Conservation (phyloP, 1,140 invertebrate species). For the Drosophila grimshawi region DNA sequence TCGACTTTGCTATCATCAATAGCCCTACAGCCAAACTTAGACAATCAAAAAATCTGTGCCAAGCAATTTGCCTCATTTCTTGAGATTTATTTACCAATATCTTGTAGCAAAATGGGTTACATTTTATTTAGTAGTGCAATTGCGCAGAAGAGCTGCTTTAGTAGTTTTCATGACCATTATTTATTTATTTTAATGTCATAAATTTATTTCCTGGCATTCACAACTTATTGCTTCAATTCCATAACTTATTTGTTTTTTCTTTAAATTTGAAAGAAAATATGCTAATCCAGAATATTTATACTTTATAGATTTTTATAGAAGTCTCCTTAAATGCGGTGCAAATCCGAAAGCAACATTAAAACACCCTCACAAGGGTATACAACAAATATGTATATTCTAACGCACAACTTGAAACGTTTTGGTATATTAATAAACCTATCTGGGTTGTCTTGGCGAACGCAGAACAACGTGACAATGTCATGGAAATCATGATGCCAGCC, state of each 20-base stretch:
- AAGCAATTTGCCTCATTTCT: background rate
- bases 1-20: conserved; percentile 7
- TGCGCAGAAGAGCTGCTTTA: background rate
- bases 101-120: background rate
- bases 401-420: background rate
- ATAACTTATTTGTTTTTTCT: too few species aligned
- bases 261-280: too few species aligned
- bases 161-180: background rate
- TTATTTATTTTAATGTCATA: too few species aligned
- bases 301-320: too few species aligned
- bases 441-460: background rate
- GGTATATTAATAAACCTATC: background rate
- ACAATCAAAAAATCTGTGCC: conserved; percentile 1
- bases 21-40: background rate
- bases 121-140: background rate
- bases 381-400: too few species aligned
- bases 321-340: too few species aligned
- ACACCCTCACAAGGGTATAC: too few species aligned
- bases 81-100: conserved; percentile 11
- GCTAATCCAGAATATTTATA: too few species aligned
- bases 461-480: background rate
- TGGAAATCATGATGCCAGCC: conserved; percentile 5
- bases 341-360: too few species aligned
- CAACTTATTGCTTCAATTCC: too few species aligned
- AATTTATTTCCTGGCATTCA: too few species aligned